These are phyloP conservation scores for Ctenomys sociabilis DNA, from an alignment of 2,113 vertebrate species.

Conservation along the genomic window DNA sequence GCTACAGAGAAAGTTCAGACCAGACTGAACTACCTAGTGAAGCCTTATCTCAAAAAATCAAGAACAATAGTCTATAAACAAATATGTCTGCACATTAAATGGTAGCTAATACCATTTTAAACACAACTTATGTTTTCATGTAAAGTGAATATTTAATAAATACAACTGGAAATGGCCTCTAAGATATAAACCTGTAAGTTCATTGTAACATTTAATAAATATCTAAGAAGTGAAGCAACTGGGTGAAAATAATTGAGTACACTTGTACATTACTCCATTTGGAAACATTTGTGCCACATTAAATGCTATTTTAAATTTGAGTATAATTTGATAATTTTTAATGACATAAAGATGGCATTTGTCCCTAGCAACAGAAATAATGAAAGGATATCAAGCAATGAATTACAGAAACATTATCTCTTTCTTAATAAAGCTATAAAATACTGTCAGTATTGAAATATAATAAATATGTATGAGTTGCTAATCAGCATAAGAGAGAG, in stretches of 20 bases:
- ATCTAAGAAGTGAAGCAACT: background rate
- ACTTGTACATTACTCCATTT: background rate
- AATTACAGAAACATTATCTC: background rate
- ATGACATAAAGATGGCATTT: background rate
- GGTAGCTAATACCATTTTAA: background rate
- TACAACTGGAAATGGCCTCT: background rate
- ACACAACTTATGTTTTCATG: background rate
- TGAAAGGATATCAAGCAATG: constrained; percentile 25
- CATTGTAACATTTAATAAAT: background rate
- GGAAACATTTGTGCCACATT: background rate
- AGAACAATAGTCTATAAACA: background rate
- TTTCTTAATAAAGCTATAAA: background rate
- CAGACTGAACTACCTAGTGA: background rate
- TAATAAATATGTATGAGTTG: background rate
- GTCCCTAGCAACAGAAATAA: constrained; percentile 31
- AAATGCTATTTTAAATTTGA: constrained; percentile 29
- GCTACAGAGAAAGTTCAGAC: background rate
- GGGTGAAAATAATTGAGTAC: background rate
- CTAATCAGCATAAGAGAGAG: background rate
- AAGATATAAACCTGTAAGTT: constrained; percentile 36
- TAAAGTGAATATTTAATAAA: background rate
- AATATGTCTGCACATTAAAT: background rate
- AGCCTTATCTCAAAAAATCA: background rate
- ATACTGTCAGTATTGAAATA: background rate
- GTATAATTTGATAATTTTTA: constrained; percentile 15